Evolutionary conservation across 2,888 invertebrate genomes (phyloP).

Genomic region (Cephus rjabovi): DNA sequence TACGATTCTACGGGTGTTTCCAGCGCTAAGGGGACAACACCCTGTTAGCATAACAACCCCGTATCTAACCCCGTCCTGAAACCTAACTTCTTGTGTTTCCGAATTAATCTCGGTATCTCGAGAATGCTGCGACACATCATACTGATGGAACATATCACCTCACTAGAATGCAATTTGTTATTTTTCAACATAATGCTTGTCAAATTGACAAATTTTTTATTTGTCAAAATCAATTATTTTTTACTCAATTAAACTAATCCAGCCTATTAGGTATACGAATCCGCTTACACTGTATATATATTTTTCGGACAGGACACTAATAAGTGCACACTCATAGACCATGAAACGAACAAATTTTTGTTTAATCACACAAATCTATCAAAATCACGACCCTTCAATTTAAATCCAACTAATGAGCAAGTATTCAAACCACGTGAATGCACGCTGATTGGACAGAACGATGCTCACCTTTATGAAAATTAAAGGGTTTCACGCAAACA

Average conservation of each 20-base stretch:
- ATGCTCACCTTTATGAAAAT: slow-evolving; percentile 28
- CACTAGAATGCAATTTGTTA: neutral
- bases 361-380: neutral
- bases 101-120: slow-evolving; percentile 18
- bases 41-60: slow-evolving; percentile 32
- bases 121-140: slow-evolving; percentile 2
- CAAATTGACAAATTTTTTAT: neutral
- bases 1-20: slow-evolving; percentile 35
- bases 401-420: slow-evolving; percentile 34
- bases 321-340: neutral
- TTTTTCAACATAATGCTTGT: neutral
- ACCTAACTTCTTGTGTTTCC: slow-evolving; percentile 14
- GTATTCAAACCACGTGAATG: slow-evolving; percentile 32
- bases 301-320: neutral
- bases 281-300: neutral
- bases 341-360: neutral
- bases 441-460: slow-evolving; percentile 30
- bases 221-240: neutral
- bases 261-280: no score
- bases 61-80: slow-evolving; percentile 16
- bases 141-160: neutral
- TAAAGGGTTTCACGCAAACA: neutral
- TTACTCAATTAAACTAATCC: no score
- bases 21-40: slow-evolving; percentile 35
- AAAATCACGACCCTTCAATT: slow-evolving; percentile 12